Evolutionary conservation across 2,113 vertebrate genomes (phyloP), one percentile per base, ranked within the genome.

Genomic region (Sprattus sprattus): DNA sequence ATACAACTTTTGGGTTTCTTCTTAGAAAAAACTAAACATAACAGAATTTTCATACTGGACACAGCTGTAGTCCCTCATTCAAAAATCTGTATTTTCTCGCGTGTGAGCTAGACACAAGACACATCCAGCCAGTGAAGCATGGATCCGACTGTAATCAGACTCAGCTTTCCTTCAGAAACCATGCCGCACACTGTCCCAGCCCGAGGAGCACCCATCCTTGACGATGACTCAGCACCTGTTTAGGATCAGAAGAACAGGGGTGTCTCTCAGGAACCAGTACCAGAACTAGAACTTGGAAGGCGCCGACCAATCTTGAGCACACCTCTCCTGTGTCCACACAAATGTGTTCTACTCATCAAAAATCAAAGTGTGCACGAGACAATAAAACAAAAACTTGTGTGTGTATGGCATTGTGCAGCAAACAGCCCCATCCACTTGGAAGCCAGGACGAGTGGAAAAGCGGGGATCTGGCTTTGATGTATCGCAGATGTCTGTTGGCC

Each of bases 401-500:
- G 39, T 78, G 71, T 78, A 78, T 11, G 71, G 13, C 71, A 11
- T 15, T 78, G 67, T 28, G 82, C 71, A 81, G 82, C 71, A 86
- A 84, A 47, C 88, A 86, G 80, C 85, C 82, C 82, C n/a, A 82
- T 86, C 85, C 85, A 85, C 64, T 82, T 84, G 84, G 86, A 86
- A 86, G 87, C 89, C 85, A 71, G 45, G 86, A 88, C 54, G 84
- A 57, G 46, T 86, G 86, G 83, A 88, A 86, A 86, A 67, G 83
- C 71, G 82, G 82, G 81, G 85, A 87, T 90, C 84, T 86, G 84
- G 86, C 88, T 91, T 91, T 90, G 89, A 92, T 90, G 82, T 88
- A 87, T 86, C 3, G 64, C 91, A 92, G 89, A 92, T 90, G 90
- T 89, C 88, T 45, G 80, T 82, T 88, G 90, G 88, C 89, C 85